Conservation (phyloP, 1,140 invertebrate species). For the Plectrocnemia conspersa region DNA sequence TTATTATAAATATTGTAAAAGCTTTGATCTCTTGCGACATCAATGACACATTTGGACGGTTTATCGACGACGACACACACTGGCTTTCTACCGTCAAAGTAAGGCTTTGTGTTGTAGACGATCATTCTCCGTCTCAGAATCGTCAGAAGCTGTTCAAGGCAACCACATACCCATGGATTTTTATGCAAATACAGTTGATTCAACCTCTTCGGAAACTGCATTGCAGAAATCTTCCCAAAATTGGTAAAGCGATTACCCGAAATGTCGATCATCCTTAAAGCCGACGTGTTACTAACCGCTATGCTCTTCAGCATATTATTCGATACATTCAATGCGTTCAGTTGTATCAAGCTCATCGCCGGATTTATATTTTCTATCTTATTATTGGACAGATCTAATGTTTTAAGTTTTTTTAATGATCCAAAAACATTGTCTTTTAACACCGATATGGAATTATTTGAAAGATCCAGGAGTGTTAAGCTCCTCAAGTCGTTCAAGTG, state of each 20-base stretch:
- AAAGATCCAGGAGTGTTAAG: slow-evolving; percentile 22
- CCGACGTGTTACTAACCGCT: slow-evolving; percentile 3
- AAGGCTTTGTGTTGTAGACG: not conserved
- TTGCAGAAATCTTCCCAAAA: not conserved
- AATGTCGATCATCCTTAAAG: slow-evolving; percentile 16
- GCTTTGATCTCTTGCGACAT: not conserved
- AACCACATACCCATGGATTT: slow-evolving; percentile 18
- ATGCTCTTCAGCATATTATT: slow-evolving; percentile 22
- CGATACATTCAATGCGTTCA: slow-evolving; percentile 18
- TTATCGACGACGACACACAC: slow-evolving; percentile 9
- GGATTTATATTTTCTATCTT: slow-evolving; percentile 6
- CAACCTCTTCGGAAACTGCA: not conserved
- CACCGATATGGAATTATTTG: slow-evolving; percentile 15
- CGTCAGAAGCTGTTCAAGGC: slow-evolving; percentile 8
- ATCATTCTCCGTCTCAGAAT: slow-evolving; percentile 3
- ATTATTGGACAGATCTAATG: slow-evolving; percentile 27
- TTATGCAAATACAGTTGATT: slow-evolving; percentile 1
- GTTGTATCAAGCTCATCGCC: not conserved
- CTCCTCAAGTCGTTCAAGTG: slow-evolving; percentile 21
- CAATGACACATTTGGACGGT: not conserved
- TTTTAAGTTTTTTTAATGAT: slow-evolving; percentile 8
- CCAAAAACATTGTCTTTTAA: slow-evolving; percentile 16
- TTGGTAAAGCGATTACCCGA: slow-evolving; percentile 24
- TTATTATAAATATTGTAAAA: not conserved
- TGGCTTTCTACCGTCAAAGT: slow-evolving; percentile 16